These are phyloP conservation scores for Eidolon helvum DNA, from an alignment of 2,113 vertebrate genomes.

Conservation along the genomic window DNA sequence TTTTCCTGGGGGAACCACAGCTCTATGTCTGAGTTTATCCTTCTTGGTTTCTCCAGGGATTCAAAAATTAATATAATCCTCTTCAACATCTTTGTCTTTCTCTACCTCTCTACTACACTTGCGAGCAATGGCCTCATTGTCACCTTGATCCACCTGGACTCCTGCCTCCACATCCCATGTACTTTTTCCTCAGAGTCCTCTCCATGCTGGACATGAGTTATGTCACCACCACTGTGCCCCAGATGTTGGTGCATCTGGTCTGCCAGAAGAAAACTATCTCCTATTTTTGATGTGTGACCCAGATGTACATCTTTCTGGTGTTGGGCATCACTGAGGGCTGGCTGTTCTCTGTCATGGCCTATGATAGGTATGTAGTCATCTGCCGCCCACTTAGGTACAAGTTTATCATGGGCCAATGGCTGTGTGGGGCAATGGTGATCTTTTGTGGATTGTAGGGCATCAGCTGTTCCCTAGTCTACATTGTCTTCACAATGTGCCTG, in stretches of 20 bases:
- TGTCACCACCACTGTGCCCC: constrained; percentile 68
- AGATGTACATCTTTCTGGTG: constrained; percentile 73
- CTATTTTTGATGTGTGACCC: background rate
- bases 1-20: constrained; percentile 42
- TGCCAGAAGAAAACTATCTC: constrained; percentile 62
- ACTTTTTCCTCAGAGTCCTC: constrained; percentile 61
- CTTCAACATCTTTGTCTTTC: constrained; percentile 58
- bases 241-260: constrained; percentile 25
- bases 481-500: constrained; percentile 63
- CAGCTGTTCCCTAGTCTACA: constrained; percentile 65
- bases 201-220: constrained; percentile 69
- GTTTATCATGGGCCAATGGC: constrained; percentile 55
- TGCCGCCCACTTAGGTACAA: constrained; percentile 70
- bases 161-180: constrained; percentile 58
- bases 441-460: constrained; percentile 66
- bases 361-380: constrained; percentile 67
- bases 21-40: constrained; percentile 52
- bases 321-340: constrained; percentile 71
- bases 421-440: constrained; percentile 40
- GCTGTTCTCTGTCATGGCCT: constrained; percentile 68
- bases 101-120: constrained; percentile 51
- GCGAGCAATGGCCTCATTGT: constrained; percentile 57
- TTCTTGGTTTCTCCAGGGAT: constrained; percentile 66
- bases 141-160: constrained; percentile 59
- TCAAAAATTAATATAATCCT: constrained; percentile 45